These are phyloP conservation scores for Rhinogobius similis DNA, from an alignment of 2,113 vertebrate species.

Conservation along the genomic window DNA sequence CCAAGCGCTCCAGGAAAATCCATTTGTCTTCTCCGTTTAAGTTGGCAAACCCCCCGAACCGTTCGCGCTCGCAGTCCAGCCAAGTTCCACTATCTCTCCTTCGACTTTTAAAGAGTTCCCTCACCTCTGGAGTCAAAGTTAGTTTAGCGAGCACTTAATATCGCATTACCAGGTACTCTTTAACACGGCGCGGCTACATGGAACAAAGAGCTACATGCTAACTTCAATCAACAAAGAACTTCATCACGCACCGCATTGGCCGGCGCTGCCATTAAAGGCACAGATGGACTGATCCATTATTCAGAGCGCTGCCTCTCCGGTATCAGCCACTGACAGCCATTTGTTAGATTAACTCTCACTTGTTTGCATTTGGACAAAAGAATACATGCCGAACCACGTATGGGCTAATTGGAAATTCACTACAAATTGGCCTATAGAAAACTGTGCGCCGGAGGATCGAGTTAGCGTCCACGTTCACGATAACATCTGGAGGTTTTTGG, in stretches of 20 bases:
- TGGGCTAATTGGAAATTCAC: slow-evolving; percentile 37
- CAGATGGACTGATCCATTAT: slow-evolving; percentile 66
- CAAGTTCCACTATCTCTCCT: not conserved
- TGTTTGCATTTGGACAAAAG: slow-evolving; percentile 51
- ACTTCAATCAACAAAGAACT: slow-evolving; percentile 45
- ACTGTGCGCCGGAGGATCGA: slow-evolving; percentile 5
- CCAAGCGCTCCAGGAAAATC: not conserved
- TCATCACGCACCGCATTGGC: slow-evolving; percentile 40
- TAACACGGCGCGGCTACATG: slow-evolving; percentile 17
- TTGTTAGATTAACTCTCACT: slow-evolving; percentile 71
- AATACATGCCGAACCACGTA: slow-evolving; percentile 33
- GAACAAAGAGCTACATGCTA: slow-evolving; percentile 32
- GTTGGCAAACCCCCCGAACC: not conserved
- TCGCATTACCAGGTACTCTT: slow-evolving; percentile 27
- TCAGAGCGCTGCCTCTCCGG: slow-evolving; percentile 53
- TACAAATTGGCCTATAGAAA: slow-evolving; percentile 9
- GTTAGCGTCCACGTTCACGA: slow-evolving; percentile 27
- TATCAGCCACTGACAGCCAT: slow-evolving; percentile 62
- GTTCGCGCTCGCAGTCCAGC: not conserved
- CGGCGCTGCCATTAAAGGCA: slow-evolving; percentile 48
- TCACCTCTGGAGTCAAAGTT: slow-evolving; percentile 1
- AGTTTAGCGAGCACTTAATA: slow-evolving; percentile 8
- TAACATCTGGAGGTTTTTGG: not conserved
- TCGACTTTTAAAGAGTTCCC: not conserved
- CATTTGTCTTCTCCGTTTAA: not conserved